Evolutionary conservation across 2,888 invertebrate genomes (phyloP), one percentile per base, ranked within the genome.

Genomic region (Meiosimyza decipiens): DNA sequence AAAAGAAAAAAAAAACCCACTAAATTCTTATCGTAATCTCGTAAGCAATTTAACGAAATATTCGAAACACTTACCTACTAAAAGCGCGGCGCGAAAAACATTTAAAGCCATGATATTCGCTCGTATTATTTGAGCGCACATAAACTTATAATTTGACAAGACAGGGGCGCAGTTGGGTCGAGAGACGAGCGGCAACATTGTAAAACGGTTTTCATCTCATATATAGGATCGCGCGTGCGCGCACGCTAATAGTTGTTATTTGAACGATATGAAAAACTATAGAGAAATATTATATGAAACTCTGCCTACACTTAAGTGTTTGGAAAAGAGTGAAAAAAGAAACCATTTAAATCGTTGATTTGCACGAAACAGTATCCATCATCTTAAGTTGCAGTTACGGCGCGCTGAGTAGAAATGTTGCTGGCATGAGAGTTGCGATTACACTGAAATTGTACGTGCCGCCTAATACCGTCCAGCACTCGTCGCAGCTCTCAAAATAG

Each of bases 141-240:
- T 47, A 74, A 77, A 76, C 66, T 77, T 75, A 76, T 78, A 79
- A 77, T 77, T 81, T 77, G 54, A 18, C 60, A 40, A 40, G 60
- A 40, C n/a, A 40, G 16, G 60, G 6, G 11, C 6, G 11, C n/a
- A 15, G 11, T 33, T 13, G 22, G 40, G 60, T n/a, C n/a, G 33
- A 33, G 33, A 16, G 15, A 15, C 1, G 7, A 6, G 28, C 3
- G 49, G 40, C 49, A 55, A 60, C 54, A 71, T 18, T 57, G 66
- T 50, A 51, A 59, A 72, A 67, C 67, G 47, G 51, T 71, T 71
- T 60, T 71, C 71, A 71, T 65, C 66, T 71, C 71, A 71, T 71
- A 71, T 65, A 67, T 47, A 75, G 62, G 68, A 77, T 66, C 82
- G 83, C 82, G 82, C 83, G 79, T 80, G 82, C 83, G 81, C 80